phyloP scores from a whole-genome alignment of 2,888 invertebrate genomes.

The Eretmocerus hayati region DNA sequence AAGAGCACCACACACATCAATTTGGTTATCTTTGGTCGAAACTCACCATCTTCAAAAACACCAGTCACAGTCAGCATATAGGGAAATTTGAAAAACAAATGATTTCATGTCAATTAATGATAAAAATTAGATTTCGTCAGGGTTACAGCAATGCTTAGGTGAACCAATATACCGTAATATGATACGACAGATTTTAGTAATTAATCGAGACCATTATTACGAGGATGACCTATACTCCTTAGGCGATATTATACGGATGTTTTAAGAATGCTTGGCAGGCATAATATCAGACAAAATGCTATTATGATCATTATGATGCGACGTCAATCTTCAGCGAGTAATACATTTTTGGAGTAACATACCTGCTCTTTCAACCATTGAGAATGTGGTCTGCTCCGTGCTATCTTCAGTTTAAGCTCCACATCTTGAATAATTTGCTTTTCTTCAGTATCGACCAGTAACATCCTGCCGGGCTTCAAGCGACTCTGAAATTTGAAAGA shows the following conservation, averaged over 20 bases:
- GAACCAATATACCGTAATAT: no score
- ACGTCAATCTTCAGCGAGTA: no score
- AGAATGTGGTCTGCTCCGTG: constrained; percentile 81
- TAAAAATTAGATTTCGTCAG: no score
- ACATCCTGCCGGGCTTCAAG: constrained; percentile 95
- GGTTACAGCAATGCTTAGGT: no score
- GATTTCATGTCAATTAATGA: constrained; percentile 34
- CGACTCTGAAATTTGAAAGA: constrained; percentile 66
- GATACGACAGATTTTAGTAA: no score
- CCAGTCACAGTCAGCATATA: constrained; percentile 40
- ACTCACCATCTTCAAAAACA: constrained; percentile 46
- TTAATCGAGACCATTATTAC: no score
- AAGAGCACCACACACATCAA: constrained; percentile 33
- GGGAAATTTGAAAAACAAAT: constrained; percentile 41
- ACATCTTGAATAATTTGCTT: constrained; percentile 88
- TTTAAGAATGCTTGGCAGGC: no score
- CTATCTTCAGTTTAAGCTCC: constrained; percentile 82
- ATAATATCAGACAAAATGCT: no score
- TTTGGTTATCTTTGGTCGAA: constrained; percentile 29
- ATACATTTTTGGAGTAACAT: no score
- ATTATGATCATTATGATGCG: no score
- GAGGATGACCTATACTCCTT: no score
- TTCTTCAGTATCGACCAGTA: constrained; percentile 90
- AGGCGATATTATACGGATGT: no score
- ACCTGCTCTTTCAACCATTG: constrained; percentile 89